phyloP scores from a whole-genome alignment of 2,113 vertebrate species.

The Atractosteus spatula region DNA sequence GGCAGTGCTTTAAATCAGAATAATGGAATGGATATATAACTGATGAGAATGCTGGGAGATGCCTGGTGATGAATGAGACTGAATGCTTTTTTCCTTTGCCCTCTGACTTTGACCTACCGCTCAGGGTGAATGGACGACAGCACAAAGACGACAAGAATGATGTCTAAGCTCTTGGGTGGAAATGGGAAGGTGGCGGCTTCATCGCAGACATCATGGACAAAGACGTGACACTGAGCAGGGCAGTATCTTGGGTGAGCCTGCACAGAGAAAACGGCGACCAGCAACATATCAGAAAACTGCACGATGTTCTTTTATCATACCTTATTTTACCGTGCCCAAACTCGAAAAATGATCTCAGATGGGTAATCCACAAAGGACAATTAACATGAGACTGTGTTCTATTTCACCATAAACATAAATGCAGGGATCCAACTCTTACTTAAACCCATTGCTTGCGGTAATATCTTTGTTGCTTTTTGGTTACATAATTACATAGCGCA shows the following conservation, averaged over 20 bases:
- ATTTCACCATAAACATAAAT: no score
- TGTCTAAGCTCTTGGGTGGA: conserved; percentile 79
- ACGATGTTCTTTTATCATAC: no score
- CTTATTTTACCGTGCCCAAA: no score
- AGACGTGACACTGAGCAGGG: conserved; percentile 75
- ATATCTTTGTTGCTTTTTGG: no score
- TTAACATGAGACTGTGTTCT: no score
- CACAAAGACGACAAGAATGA: conserved; percentile 86
- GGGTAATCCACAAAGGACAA: no score
- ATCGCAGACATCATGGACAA: conserved; percentile 83
- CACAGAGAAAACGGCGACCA: conserved; percentile 23
- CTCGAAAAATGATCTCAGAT: no score
- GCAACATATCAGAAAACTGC: neutral
- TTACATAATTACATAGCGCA: no score
- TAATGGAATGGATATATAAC: neutral
- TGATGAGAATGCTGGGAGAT: conserved; percentile 27
- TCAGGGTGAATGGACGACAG: conserved; percentile 86
- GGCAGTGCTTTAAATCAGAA: neutral
- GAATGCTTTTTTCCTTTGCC: conserved; percentile 47
- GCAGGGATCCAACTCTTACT: no score
- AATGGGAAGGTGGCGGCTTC: conserved; percentile 76
- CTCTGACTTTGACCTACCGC: conserved; percentile 75
- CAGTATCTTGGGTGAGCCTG: conserved; percentile 78
- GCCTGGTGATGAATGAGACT: conserved; percentile 51
- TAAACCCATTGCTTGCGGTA: no score